Conservation (phyloP, 2,113 vertebrate species). For the Corapipo altera region DNA sequence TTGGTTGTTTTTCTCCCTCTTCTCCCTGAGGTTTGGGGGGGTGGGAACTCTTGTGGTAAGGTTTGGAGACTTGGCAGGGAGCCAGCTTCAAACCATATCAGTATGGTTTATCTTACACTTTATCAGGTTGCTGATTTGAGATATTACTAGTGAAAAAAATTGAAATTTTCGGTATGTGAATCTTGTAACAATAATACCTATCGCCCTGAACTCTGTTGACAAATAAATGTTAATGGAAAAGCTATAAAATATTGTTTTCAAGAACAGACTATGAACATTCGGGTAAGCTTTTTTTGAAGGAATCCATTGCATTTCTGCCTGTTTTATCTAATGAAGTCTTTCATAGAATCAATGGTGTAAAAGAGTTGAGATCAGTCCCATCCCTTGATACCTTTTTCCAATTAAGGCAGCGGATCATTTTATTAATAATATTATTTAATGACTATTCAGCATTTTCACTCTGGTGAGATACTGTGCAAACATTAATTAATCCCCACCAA, state of each 20-base stretch:
- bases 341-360: conserved; percentile 9
- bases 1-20: too few species aligned
- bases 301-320: not conserved
- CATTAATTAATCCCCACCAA: conserved; percentile 39
- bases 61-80: too few species aligned
- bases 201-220: not conserved
- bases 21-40: too few species aligned
- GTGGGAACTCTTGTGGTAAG: too few species aligned
- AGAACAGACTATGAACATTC: not conserved
- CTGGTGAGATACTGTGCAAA: not conserved
- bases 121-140: not conserved
- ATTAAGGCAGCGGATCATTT: conserved; percentile 14
- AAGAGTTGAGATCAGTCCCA: not conserved
- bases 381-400: conserved; percentile 21
- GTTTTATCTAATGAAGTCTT: conserved; percentile 11
- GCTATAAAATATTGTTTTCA: not conserved
- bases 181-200: not conserved
- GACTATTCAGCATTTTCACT: conserved; percentile 27
- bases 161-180: not conserved
- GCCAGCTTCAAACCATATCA: too few species aligned
- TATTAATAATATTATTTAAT: conserved; percentile 34
- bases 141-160: not conserved
- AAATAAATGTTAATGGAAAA: not conserved
- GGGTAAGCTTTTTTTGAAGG: not conserved
- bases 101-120: too few species aligned